phyloP scores from a whole-genome alignment of 2,113 vertebrate genomes.

The Megaptera novaeangliae region DNA sequence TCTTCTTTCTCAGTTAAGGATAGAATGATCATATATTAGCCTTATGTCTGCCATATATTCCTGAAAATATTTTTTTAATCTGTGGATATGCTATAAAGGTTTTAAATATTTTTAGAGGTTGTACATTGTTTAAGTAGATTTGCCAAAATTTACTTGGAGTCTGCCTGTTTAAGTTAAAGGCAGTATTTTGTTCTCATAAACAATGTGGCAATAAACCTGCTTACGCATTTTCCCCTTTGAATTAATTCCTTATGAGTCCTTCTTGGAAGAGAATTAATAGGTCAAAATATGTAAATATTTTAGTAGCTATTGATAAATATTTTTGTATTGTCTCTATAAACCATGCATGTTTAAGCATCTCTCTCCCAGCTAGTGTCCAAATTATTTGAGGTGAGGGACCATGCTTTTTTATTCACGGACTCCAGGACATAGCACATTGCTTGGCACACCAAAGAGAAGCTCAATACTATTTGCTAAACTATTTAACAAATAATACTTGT shows the following conservation, averaged over 20 bases:
- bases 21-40: not conserved
- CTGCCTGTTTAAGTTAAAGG: not conserved
- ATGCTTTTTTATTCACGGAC: not conserved
- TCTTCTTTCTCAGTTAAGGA: not conserved
- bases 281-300: constrained; percentile 22
- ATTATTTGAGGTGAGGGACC: not conserved
- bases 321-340: not conserved
- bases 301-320: not conserved
- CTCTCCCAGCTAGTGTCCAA: not conserved
- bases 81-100: not conserved
- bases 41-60: not conserved
- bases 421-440: too few species aligned
- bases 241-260: not conserved
- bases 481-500: not conserved
- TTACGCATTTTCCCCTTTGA: not conserved
- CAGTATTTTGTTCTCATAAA: constrained; percentile 10
- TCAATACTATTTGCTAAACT: not conserved
- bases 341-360: not conserved
- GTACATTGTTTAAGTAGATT: not conserved
- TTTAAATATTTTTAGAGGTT: not conserved
- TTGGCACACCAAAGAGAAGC: not conserved
- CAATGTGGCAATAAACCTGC: not conserved
- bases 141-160: not conserved
- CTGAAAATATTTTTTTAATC: constrained; percentile 5
- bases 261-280: not conserved